Evolutionary conservation across 92 coral and sea anemone species (phyloP).

Genomic region (Hydrozoanthus gracilis): DNA sequence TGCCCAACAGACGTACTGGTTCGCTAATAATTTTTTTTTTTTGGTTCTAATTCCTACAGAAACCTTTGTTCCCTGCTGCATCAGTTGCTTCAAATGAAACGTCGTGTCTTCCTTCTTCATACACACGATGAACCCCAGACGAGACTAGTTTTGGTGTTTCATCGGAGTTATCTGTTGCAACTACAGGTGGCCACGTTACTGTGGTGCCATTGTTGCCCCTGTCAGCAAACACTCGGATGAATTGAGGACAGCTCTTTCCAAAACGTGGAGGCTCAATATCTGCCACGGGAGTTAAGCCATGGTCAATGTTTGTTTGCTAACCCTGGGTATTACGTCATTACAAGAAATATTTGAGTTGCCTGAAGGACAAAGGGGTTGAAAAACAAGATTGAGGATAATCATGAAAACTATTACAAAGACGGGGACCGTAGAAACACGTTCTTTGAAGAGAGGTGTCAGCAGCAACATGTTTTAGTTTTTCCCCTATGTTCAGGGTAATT

Average conservation of each 20-base stretch:
- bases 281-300: neutral
- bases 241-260: slow-evolving; percentile 27
- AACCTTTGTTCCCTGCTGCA: slow-evolving; percentile 24
- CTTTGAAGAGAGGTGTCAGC: too few species aligned
- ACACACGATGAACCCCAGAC: slow-evolving; percentile 13
- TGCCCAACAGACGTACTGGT: too few species aligned
- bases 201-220: neutral
- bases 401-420: too few species aligned
- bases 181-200: slow-evolving; percentile 19
- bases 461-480: too few species aligned
- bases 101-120: slow-evolving; percentile 9
- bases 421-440: too few species aligned
- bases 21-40: too few species aligned
- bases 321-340: neutral
- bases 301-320: neutral
- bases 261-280: slow-evolving; percentile 24
- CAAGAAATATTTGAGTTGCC: too few species aligned
- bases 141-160: neutral
- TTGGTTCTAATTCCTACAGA: too few species aligned
- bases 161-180: slow-evolving; percentile 22
- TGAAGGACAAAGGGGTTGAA: too few species aligned
- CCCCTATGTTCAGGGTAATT: too few species aligned
- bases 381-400: too few species aligned
- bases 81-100: too few species aligned
- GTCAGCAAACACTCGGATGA: slow-evolving; percentile 24